Base-by-base conservation (phyloP, 2,797 vertebrate genomes). In the Clarias pachynema region DNA sequence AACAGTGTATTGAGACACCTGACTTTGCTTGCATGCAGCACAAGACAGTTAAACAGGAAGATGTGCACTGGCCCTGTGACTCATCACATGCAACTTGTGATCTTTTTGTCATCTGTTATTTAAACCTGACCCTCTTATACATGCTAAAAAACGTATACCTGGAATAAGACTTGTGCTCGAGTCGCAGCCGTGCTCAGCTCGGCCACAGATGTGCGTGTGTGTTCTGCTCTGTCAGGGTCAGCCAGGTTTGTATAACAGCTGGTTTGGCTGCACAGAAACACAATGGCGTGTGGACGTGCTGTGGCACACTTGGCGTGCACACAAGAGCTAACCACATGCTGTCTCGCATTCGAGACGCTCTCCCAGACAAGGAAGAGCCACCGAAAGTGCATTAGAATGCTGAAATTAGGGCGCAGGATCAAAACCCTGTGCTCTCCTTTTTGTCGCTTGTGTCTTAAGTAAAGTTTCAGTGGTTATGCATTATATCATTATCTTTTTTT, bases 301-400 rank as follows among this genome's bases (percentile, higher is more conserved):
- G n/a, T n/a, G 40, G 40, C 85, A 74, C 75, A 82, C 15, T 82
- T 82, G 62, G 75, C 72, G 4, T 34, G 26, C 56, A 16, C 68
- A 65, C 86, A 75, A 22, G 26, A 81, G 16, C 40, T 56, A 29
- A 74, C 37, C 79, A 73, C 88, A 78, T 87, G 68, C 79, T 66
- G 75, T 85, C 86, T 89, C 37, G 75, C 69, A 34, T 49, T 63
- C 22, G 31, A 70, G 69, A 83, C 63, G 20, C 79, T 82, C 70
- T 81, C 26, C 62, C 70, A 80, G 63, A 70, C n/a, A 7, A 56
- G 26, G 24, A 34, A 78, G 56, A 79, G 40, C 56, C 22, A 84
- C 29, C 26, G n/a, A 86, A 66, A 73, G 81, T 73, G 74, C 81
- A 65, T 79, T 63, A 9, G n/a, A 24, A 57, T 63, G 68, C 77